A percentile compares a stretch with the other conserved stretches of the same genome.
Conservation (phyloP, 2,888 invertebrate genomes). For the Drosophila nr. perissopoda region DNA sequence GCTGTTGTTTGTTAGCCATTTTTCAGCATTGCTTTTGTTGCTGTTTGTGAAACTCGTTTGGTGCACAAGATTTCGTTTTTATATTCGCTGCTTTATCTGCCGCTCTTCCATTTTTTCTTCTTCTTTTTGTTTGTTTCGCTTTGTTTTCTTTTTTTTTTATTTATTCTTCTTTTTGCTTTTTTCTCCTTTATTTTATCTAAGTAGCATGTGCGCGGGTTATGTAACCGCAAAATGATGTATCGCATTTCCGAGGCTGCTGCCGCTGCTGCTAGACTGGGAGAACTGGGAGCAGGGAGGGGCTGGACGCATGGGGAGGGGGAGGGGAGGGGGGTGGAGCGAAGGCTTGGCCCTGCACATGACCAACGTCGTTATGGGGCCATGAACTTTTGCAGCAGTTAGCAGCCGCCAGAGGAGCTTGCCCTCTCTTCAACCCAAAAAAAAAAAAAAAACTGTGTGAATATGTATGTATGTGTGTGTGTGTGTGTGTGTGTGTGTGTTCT, state of each 20-base stretch:
- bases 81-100: constrained; percentile 60
- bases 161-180: constrained; percentile 13
- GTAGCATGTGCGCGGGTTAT: constrained; percentile 76
- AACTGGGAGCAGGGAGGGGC: background rate
- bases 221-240: constrained; percentile 76
- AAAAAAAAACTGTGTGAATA: constrained; percentile 3
- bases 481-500: background rate
- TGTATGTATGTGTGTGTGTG: background rate
- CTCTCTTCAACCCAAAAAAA: background rate
- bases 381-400: constrained; percentile 23
- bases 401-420: constrained; percentile 3
- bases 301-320: background rate
- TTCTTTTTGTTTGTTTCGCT: background rate
- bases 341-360: constrained; percentile 35
- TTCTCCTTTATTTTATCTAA: constrained; percentile 56
- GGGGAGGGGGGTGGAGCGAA: background rate
- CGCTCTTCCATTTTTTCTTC: constrained; percentile 34
- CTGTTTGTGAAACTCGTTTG: constrained; percentile 63
- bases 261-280: constrained; percentile 7
- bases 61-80: constrained; percentile 65
- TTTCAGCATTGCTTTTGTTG: constrained; percentile 53
- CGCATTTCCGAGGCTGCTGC: constrained; percentile 58
- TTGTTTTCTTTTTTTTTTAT: constrained; percentile 11
- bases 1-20: constrained; percentile 38
- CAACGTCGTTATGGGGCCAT: constrained; percentile 24